Conservation (phyloP, 2,888 invertebrate species). For the Eulithis prunata region DNA sequence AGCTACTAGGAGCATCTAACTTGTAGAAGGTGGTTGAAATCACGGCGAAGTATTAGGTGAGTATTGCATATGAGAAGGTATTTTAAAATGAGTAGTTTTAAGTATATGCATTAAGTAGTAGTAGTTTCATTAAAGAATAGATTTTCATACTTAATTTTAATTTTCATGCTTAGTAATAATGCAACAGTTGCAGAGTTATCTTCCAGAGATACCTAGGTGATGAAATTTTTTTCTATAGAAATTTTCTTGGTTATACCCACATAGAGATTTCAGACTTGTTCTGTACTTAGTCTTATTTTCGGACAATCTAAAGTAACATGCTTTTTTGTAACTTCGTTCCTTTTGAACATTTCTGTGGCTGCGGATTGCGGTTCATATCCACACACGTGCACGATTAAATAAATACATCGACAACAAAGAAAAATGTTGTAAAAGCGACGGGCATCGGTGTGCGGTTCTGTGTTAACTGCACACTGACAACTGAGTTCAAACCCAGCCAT, state of each 20-base stretch:
- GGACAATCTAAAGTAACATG: too few relatives aligned
- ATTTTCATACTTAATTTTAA: too few relatives aligned
- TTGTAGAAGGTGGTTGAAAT: conserved; percentile 55
- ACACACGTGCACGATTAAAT: not conserved
- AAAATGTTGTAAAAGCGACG: conserved; percentile 12
- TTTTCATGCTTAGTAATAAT: too few relatives aligned
- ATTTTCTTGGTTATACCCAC: too few relatives aligned
- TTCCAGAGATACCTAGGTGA: too few relatives aligned
- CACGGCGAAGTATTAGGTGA: conserved; percentile 71
- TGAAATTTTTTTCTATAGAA: too few relatives aligned
- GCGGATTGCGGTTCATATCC: conserved; percentile 11
- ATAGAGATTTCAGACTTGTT: too few relatives aligned
- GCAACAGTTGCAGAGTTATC: too few relatives aligned
- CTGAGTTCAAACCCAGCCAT: conserved; percentile 32
- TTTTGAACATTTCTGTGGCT: too few relatives aligned
- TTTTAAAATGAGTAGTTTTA: conserved; percentile 38
- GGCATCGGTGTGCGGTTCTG: conserved; percentile 25
- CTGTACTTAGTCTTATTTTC: too few relatives aligned
- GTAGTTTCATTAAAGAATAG: too few relatives aligned
- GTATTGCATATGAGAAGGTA: conserved; percentile 76
- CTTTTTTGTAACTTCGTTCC: too few relatives aligned
- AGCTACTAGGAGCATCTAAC: conserved; percentile 65
- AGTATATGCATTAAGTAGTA: not conserved
- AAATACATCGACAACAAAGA: conserved; percentile 17
- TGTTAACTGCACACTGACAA: conserved; percentile 36